Evolutionary conservation across 2,113 vertebrate species (phyloP), one percentile per base, ranked within the genome.

Genomic region (Machaerirhynchus nigripectus): DNA sequence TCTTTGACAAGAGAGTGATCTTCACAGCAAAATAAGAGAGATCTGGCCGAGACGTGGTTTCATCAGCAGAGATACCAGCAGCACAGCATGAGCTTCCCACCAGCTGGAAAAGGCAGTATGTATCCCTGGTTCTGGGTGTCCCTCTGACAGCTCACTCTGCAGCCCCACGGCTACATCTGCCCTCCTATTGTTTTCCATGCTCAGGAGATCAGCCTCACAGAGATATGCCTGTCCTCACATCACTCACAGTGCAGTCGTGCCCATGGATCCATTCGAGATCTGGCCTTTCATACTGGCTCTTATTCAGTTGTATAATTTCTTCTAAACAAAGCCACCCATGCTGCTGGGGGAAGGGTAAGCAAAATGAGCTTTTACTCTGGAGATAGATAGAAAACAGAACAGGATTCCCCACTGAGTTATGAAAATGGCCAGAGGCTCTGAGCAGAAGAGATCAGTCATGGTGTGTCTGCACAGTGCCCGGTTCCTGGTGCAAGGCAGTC

Each of bases 21-120:
- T 67, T 33, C 50, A 44, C 37, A 40, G 81, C 19, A 87, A 89
- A 93, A 60, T 0, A 15, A 70, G 13, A 27, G 37, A 61, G 74
- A 78, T 73, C 59, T 93, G 89, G 37, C 27, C 0, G 0, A 67
- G 83, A 33, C 0, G 0, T 39, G 39, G 31, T 49, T 87, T 84
- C 26, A 2, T 53, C 81, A 57, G 52, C 77, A 81, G 77, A 71
- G 73, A 74, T 61, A 87, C 40, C 76, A 91, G 77, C 63, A 73
- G 67, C 76, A 80, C 15, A 13, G 59, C 68, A 39, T 7, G 37
- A 37, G 10, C 63, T 80, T 73, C 79, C 76, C 63, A 68, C 30
- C 44, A 85, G 55, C 73, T 81, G 74, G 40, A 73, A 79, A 87
- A 65, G 1, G 0, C 50, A 87, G 39, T 0, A 0, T 46, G 40